Base-by-base conservation (phyloP, 2,797 vertebrate genomes). In the Arnoldichthys spilopterus region DNA sequence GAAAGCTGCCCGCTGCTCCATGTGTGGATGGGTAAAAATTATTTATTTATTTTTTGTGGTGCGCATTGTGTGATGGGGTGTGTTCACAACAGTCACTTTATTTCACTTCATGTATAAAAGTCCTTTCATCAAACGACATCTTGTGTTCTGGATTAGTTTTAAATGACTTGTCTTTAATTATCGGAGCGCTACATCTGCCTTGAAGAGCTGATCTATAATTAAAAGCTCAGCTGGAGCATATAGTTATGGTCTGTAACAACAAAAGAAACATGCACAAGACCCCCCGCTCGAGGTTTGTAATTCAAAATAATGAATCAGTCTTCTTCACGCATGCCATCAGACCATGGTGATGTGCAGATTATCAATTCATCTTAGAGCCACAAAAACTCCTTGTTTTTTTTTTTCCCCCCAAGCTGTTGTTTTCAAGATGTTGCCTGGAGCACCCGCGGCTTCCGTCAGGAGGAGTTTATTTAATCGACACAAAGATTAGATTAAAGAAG, bases 111-210 rank as follows among this genome's bases (percentile, higher is more conserved):
- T n/a, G n/a, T n/a, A n/a, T n/a, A n/a, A n/a, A n/a, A n/a, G n/a
- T n/a, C n/a, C 54, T 70, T 49, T 53, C 24, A 74, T 64, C 85
- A 63, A 82, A 85, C 80, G 74, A 80, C 75, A 20, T 85, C 85
- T 80, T 51, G 71, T 76, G 53, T 74, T 85, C 67, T 67, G 64
- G 77, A 71, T 86, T 80, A 62, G 70, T 64, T 83, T 78, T 77
- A 79, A 86, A 28, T 58, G 8, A 37, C 3, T 37, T 37, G 34
- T 22, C 43, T 24, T 87, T 85, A 85, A 83, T 67, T 82, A 68
- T 70, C 76, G 81, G 81, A 83, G 2, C 51, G 59, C 43, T 47
- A 53, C 79, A 72, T 75, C 76, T 84, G 62, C 5, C 51, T 81
- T 84, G 58, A 76, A 68, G 67, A 62, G 22, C 40, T 58, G 73